Evolutionary conservation across 2,113 vertebrate species (phyloP).

Genomic region (Corythoichthys intestinalis): DNA sequence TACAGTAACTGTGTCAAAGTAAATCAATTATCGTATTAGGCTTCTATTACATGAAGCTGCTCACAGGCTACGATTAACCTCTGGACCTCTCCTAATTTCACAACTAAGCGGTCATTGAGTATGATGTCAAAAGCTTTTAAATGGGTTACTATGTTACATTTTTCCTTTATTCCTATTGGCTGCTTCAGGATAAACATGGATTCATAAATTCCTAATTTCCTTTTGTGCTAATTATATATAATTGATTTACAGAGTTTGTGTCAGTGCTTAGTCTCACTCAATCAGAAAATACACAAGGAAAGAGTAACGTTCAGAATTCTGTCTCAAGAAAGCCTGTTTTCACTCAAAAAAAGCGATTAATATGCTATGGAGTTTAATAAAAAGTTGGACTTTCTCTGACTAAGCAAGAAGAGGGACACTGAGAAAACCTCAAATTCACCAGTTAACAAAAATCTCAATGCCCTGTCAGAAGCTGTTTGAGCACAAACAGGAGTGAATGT

Average conservation of each 20-base stretch:
- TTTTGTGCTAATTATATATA: slow-evolving; percentile 48
- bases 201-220: slow-evolving; percentile 42
- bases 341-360: too few species aligned
- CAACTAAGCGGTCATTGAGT: slow-evolving; percentile 61
- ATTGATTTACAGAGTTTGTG: slow-evolving; percentile 45
- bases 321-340: background rate
- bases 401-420: slow-evolving; percentile 23
- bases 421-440: slow-evolving; percentile 6
- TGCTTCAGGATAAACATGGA: slow-evolving; percentile 56
- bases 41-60: slow-evolving; percentile 65
- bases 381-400: background rate
- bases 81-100: slow-evolving; percentile 66
- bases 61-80: slow-evolving; percentile 79
- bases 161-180: slow-evolving; percentile 47
- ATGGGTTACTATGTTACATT: slow-evolving; percentile 72
- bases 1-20: slow-evolving; percentile 63
- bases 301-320: background rate
- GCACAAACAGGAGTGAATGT: slow-evolving; percentile 44
- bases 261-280: slow-evolving; percentile 8
- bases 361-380: background rate
- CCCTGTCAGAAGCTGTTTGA: slow-evolving; percentile 62
- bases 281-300: slow-evolving; percentile 1
- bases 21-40: slow-evolving; percentile 67
- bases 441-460: slow-evolving; percentile 37
- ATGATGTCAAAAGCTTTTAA: slow-evolving; percentile 69